Conservation (phyloP, 2,888 invertebrate species). For the Operophtera brumata region DNA sequence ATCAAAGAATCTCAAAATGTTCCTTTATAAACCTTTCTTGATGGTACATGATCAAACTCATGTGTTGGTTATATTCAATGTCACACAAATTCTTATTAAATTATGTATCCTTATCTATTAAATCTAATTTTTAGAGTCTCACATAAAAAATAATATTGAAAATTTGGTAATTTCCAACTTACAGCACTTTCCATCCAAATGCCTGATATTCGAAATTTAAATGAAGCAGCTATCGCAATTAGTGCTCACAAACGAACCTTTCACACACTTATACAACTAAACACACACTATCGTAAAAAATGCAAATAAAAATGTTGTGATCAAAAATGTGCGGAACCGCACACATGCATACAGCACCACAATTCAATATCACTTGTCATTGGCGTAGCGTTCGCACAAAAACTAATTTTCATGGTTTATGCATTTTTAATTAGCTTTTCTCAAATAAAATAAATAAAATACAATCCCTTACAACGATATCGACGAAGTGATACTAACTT, state of each 20-base stretch:
- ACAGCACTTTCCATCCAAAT: conserved; percentile 47
- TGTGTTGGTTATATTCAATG: no score
- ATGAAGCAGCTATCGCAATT: conserved; percentile 80
- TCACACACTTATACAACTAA: conserved; percentile 45
- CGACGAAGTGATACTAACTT: no score
- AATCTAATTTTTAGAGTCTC: background rate
- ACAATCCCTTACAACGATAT: no score
- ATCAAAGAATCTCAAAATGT: no score
- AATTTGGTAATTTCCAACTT: conserved; percentile 38
- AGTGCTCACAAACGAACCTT: conserved; percentile 49
- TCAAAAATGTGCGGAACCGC: conserved; percentile 78
- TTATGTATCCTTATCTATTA: no score
- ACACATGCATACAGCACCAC: conserved; percentile 60
- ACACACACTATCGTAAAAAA: conserved; percentile 55
- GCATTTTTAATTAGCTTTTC: conserved; percentile 16
- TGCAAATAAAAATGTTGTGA: conserved; percentile 73
- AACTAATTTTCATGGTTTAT: conserved; percentile 33
- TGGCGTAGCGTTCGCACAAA: conserved; percentile 64
- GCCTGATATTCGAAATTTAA: conserved; percentile 78
- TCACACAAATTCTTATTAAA: no score
- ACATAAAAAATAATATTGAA: background rate
- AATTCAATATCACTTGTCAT: conserved; percentile 79
- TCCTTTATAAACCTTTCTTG: no score
- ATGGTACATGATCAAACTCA: no score
- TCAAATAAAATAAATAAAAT: no score